Evolutionary conservation across 2,113 vertebrate species (phyloP).

Genomic region (Hippolais icterina): DNA sequence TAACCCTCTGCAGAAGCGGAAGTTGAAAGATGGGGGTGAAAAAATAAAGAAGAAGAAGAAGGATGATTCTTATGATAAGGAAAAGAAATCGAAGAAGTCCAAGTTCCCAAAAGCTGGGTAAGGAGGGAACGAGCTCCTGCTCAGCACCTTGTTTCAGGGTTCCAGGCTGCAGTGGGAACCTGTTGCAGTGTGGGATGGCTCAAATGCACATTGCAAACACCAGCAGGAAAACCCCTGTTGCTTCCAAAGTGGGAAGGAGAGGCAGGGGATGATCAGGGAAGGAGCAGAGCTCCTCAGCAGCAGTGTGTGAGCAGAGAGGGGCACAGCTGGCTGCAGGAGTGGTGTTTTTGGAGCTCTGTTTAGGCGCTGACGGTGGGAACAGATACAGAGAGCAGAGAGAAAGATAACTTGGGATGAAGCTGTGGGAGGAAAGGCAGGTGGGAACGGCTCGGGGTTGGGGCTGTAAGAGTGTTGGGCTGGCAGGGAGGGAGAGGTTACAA

Average conservation of each 20-base stretch:
- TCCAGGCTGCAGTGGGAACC: background rate
- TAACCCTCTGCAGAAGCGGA: slow-evolving; percentile 80
- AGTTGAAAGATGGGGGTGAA: slow-evolving; percentile 79
- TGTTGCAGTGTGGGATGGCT: background rate
- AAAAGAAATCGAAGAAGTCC: slow-evolving; percentile 80
- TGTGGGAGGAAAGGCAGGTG: background rate
- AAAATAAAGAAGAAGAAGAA: slow-evolving; percentile 84
- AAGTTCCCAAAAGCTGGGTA: slow-evolving; percentile 82
- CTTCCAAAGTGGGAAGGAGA: background rate
- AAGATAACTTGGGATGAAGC: background rate
- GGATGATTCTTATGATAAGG: slow-evolving; percentile 75
- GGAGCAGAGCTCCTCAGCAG: background rate
- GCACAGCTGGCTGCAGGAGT: background rate
- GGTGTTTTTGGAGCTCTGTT: background rate
- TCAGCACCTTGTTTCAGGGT: background rate
- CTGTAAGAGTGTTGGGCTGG: rapidly evolving
- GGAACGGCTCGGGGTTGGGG: background rate
- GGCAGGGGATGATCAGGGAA: background rate
- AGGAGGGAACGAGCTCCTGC: slow-evolving; percentile 26
- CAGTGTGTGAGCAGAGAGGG: background rate
- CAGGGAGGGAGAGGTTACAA: background rate
- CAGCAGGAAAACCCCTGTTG: rapidly evolving
- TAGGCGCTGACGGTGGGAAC: background rate
- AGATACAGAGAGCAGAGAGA: background rate
- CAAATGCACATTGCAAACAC: rapidly evolving